phyloP scores from a whole-genome alignment of 2,797 vertebrate genomes.

The Lepilemur septentrionalis region DNA sequence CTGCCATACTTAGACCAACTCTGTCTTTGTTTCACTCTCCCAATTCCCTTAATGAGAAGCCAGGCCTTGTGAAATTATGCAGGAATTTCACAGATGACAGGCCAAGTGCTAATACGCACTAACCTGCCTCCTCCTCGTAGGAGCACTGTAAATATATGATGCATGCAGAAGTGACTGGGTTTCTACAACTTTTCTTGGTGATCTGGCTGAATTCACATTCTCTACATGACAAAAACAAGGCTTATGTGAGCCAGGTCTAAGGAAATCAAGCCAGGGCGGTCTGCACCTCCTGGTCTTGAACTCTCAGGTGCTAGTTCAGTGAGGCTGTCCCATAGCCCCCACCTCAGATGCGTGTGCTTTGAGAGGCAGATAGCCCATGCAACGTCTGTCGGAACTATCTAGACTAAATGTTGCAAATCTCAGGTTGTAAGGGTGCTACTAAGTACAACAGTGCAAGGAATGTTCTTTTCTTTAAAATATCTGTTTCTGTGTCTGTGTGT shows the following conservation, averaged over 20 bases:
- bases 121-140: background rate
- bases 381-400: background rate
- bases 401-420: background rate
- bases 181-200: background rate
- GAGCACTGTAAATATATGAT: background rate
- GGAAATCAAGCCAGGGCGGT: background rate
- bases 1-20: background rate
- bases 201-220: background rate
- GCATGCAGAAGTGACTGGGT: background rate
- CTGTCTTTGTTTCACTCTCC: background rate
- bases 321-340: rapidly evolving
- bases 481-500: background rate
- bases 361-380: background rate
- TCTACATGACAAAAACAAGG: background rate
- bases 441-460: background rate
- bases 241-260: background rate
- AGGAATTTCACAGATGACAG: background rate
- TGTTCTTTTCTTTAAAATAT: background rate
- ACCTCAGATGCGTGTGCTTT: background rate
- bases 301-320: background rate
- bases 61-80: background rate
- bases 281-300: background rate
- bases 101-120: background rate
- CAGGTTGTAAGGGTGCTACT: background rate
- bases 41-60: background rate